Evolutionary conservation across 2,113 vertebrate species (phyloP), one percentile per base, ranked within the genome.

Genomic region (Phrynocephalus versicolor): DNA sequence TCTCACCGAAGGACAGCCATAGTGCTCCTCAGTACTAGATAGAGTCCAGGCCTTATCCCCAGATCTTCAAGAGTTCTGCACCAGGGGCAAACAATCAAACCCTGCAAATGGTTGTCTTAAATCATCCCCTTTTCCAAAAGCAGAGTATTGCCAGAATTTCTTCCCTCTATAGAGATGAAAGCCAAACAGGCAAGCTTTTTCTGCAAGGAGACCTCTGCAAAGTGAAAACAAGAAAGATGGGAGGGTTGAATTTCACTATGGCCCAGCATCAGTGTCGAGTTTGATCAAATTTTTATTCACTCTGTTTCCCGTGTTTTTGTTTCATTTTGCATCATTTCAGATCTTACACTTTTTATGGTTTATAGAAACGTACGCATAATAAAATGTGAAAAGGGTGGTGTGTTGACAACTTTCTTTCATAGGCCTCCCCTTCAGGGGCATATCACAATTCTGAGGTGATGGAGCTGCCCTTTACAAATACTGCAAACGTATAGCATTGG

Each of bases 241-340:
- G 25, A 72, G 15, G 30, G 7, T 51, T 15, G 51, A 23, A 45
- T 45, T 45, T 51, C 30, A 33, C 9, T 64, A 4, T 35, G n/a
- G 9, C 84, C 37, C 58, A 80, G 84, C 14, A 60, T 33, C 57
- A 33, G 13, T 51, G 77, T 60, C 77, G 37, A 73, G 55, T 57
- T 30, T 73, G 39, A 65, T 35, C 25, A 25, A 33, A 85, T 45
- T 60, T n/a, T 35, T 13, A 51, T 45, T 62, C 37, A 39, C 41
- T 72, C 13, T n/a, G n/a, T n/a, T n/a, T 15, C 35, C 30, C 9
- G 6, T 55, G 65, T 86, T 67, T 64, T 75, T 72, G 60, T 19
- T 79, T n/a, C n/a, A n/a, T n/a, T n/a, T n/a, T 92, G 88, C 91
- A 93, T 0, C 16, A 79, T 93, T 93, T 89, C 86, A 88, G 85